A percentile compares a stretch with the other conserved stretches of the same genome.
Evolutionary conservation across 2,113 vertebrate genomes (phyloP).

Genomic region (Ploceus nigricollis): DNA sequence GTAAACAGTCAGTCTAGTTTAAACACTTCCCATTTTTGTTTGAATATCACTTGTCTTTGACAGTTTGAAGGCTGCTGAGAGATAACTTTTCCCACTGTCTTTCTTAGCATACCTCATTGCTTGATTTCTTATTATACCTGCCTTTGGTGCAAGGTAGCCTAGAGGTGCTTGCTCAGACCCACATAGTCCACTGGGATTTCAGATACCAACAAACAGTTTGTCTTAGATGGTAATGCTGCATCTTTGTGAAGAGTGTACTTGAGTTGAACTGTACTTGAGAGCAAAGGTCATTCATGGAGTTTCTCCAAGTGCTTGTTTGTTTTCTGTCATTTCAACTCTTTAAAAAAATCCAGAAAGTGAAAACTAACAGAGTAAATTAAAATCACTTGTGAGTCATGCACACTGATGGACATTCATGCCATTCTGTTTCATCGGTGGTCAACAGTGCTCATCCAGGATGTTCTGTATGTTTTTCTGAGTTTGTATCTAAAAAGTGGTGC

Average conservation of each 20-base stretch:
- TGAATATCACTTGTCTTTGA: not conserved
- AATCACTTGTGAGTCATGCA: not conserved
- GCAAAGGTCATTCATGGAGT: not conserved
- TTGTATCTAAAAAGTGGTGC: not conserved
- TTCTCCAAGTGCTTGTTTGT: not conserved
- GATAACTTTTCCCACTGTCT: not conserved
- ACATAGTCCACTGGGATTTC: not conserved
- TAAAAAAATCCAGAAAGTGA: not conserved
- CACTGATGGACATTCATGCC: not conserved
- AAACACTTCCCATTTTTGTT: not conserved
- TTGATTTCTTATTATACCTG: not conserved
- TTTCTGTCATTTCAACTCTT: not conserved
- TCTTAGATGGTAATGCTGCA: not conserved
- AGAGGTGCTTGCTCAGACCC: not conserved
- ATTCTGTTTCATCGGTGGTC: not conserved
- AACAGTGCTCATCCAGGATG: not conserved
- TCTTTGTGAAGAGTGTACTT: accelerated
- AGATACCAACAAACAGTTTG: not conserved
- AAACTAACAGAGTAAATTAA: not conserved
- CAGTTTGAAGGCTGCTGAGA: not conserved
- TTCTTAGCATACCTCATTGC: not conserved
- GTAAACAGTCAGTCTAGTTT: not conserved
- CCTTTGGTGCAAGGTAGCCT: not conserved
- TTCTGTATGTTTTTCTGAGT: not conserved
- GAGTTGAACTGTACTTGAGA: not conserved